Evolutionary conservation across 2,113 vertebrate genomes (phyloP), one percentile per base, ranked within the genome.

Genomic region (Danio rerio): DNA sequence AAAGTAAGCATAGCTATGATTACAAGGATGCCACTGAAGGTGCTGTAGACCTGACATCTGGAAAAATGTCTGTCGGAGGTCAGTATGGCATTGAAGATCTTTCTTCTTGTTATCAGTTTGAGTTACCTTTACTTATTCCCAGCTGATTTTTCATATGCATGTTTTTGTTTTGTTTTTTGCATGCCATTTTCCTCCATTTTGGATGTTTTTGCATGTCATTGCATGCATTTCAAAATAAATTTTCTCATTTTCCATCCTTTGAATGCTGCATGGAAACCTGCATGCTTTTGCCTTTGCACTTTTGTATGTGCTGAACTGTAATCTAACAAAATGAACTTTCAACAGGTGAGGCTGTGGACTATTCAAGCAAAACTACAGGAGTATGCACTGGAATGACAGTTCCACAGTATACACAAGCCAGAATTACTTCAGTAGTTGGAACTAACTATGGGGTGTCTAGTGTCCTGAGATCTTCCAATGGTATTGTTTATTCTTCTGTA

Each of bases 341-440:
- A 92, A 95, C 98, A 99, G 98, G 97, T 98, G 97, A 97, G 95
- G 98, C 98, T 93, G 94, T 98, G 95, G 96, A 99, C 94, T 98
- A 99, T 92, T 97, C 97, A 94, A 97, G 94, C 94, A 99, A 98
- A 96, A 95, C 92, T 81, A 90, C 93, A 89, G 94, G 95, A 90
- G 83, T 90, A 81, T 97, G 96, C 87, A 78, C 93, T 87, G 96
- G 94, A 87, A 93, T 96, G 92, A 95, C 93, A 93, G 94, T 96
- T 82, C 95, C 97, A 53, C 96, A 96, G 16, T 98, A 96, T 94
- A 97, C 97, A 85, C 96, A 98, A 93, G 93, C 95, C 83, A 91
- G 92, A 90, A 91, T 91, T 58, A 92, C 92, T 78, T 93, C 95
- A 86, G 91, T 95, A 84, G 90, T 93, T 80, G 93, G 93, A 88